phyloP scores from a whole-genome alignment of 2,113 vertebrate genomes.

The Ardeotis arabs region DNA sequence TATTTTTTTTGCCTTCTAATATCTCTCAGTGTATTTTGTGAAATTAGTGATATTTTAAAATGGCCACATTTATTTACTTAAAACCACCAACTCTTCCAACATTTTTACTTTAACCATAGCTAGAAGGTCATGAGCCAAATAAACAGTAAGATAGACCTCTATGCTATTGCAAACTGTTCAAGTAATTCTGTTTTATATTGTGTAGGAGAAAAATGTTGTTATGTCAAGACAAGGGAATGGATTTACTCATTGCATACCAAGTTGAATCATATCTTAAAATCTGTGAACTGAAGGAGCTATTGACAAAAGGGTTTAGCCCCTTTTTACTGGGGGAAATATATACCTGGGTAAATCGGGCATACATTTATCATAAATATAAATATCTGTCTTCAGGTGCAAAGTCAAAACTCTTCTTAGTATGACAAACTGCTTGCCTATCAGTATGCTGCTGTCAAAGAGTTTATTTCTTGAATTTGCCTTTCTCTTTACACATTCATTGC shows the following conservation, averaged over 20 bases:
- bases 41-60: not conserved
- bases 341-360: not conserved
- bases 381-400: not conserved
- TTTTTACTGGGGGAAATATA: not conserved
- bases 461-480: not conserved
- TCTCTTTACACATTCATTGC: not conserved
- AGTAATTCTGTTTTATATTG: not conserved
- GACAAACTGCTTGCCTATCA: not conserved
- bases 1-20: not conserved
- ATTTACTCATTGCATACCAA: not conserved
- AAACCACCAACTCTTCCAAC: not conserved
- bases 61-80: not conserved
- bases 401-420: not conserved
- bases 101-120: not conserved
- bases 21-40: not conserved
- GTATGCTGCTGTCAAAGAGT: not conserved
- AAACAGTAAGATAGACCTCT: not conserved
- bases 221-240: not conserved
- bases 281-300: not conserved
- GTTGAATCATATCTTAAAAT: not conserved
- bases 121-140: not conserved
- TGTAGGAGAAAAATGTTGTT: not conserved
- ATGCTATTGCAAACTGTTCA: not conserved
- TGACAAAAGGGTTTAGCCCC: not conserved
- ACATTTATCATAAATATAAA: not conserved